Evolutionary conservation across 2,797 vertebrate species (phyloP).

Genomic region (Poeciliopsis presidionis): DNA sequence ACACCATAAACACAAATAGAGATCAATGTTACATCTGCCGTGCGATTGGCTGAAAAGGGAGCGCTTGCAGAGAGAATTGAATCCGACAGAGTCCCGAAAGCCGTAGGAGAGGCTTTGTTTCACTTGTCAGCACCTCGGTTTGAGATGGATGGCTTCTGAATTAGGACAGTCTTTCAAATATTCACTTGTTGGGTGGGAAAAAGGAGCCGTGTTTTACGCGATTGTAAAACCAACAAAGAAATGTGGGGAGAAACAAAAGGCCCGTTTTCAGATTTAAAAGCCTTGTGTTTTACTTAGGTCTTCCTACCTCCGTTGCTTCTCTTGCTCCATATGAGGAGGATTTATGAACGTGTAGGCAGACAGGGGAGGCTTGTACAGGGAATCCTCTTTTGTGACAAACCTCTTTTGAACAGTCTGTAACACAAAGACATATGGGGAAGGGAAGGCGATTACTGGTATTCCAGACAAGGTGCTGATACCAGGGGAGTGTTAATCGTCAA

Average conservation of each 20-base stretch:
- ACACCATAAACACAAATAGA: slow-evolving; percentile 26
- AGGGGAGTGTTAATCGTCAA: slow-evolving; percentile 64
- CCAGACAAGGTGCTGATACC: slow-evolving; percentile 65
- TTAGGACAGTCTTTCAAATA: slow-evolving; percentile 13
- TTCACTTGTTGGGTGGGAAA: not conserved
- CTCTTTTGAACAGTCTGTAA: slow-evolving; percentile 31
- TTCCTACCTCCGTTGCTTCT: slow-evolving; percentile 18
- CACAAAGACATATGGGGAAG: slow-evolving; percentile 44
- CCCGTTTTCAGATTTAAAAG: slow-evolving; percentile 26
- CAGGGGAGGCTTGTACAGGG: slow-evolving; percentile 20
- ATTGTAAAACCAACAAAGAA: slow-evolving; percentile 11
- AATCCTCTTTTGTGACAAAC: slow-evolving; percentile 63
- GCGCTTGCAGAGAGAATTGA: slow-evolving; percentile 10
- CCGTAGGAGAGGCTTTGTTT: slow-evolving; percentile 23
- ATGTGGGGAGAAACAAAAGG: not conserved
- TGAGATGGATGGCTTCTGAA: slow-evolving; percentile 8
- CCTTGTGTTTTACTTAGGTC: slow-evolving; percentile 25
- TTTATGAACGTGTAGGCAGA: slow-evolving; percentile 40
- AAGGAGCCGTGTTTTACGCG: not conserved
- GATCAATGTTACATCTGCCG: slow-evolving; percentile 14
- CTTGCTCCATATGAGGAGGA: slow-evolving; percentile 31
- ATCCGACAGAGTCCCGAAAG: slow-evolving; percentile 14
- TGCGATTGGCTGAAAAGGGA: slow-evolving; percentile 28
- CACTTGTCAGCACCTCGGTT: not conserved
- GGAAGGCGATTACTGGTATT: slow-evolving; percentile 58